Conservation (phyloP, 2,888 invertebrate genomes). For the Brachypalpus laphriformis region DNA sequence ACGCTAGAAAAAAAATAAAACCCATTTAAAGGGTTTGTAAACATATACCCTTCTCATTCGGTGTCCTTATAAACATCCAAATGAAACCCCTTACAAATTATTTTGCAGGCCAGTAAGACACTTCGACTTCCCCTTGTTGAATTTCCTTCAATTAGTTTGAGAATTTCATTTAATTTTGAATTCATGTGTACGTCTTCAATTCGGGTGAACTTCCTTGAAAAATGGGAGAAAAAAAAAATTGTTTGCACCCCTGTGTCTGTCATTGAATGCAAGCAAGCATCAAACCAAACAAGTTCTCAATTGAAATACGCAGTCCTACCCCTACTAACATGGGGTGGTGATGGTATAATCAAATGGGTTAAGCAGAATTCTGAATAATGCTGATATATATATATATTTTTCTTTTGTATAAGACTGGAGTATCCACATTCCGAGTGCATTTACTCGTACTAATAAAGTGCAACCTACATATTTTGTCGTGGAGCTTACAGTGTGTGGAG, state of each 20-base stretch:
- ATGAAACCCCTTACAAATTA: not conserved
- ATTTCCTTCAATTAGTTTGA: slow-evolving; percentile 33
- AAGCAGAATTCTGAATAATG: slow-evolving; percentile 31
- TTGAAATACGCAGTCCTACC: slow-evolving; percentile 19
- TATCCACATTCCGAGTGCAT: slow-evolving; percentile 9
- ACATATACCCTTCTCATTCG: not conserved
- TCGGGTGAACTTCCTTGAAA: not conserved
- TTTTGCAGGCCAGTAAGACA: no score
- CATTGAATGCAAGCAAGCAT: slow-evolving; percentile 43
- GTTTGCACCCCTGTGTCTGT: slow-evolving; percentile 30
- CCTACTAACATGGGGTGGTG: not conserved
- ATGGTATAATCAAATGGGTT: slow-evolving; percentile 32
- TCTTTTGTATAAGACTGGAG: not conserved
- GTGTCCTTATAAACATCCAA: not conserved
- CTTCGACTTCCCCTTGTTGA: no score
- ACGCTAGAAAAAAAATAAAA: not conserved
- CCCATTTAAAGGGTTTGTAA: not conserved
- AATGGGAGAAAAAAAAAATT: not conserved
- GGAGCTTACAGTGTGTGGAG: no score
- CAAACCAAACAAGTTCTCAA: slow-evolving; percentile 34
- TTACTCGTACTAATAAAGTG: not conserved
- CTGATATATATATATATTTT: not conserved
- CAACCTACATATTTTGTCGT: not conserved
- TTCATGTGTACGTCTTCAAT: not conserved
- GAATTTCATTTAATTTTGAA: not conserved